Percentiles rank a stretch among this genome's conserved stretches.
These are phyloP conservation scores for Spialia ferax DNA, from an alignment of 2,888 invertebrate species.

Conservation along the genomic window DNA sequence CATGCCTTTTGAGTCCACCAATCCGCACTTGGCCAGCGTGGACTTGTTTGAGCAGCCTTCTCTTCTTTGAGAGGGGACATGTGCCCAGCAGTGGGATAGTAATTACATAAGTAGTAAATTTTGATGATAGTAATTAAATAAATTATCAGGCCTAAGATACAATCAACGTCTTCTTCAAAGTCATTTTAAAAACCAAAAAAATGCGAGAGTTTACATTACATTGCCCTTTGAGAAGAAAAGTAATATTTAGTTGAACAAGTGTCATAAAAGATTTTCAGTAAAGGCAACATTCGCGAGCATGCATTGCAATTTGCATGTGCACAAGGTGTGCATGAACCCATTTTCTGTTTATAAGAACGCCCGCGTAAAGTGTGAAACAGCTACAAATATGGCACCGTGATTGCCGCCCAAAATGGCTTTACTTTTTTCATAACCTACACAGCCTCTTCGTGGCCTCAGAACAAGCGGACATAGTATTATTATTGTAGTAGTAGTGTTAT, in stretches of 20 bases:
- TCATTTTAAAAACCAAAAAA: neutral
- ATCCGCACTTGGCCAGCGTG: no score
- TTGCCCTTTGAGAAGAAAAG: neutral
- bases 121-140: no score
- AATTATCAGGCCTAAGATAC: no score
- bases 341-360: conserved; percentile 24
- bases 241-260: conserved; percentile 14
- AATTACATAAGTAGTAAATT: no score
- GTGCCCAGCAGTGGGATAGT: no score
- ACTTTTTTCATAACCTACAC: conserved; percentile 80
- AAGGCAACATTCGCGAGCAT: conserved; percentile 20
- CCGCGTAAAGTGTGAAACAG: conserved; percentile 56
- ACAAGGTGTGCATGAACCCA: conserved; percentile 10
- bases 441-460: conserved; percentile 58
- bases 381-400: conserved; percentile 60
- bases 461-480: conserved; percentile 39
- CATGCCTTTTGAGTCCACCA: no score
- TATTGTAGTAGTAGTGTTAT: no score
- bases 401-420: conserved; percentile 63
- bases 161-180: neutral
- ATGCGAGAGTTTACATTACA: neutral
- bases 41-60: no score
- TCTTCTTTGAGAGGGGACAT: no score
- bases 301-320: conserved; percentile 29
- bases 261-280: conserved; percentile 24